Conservation (phyloP, 2,797 vertebrate genomes). For the Agapornis canus region DNA sequence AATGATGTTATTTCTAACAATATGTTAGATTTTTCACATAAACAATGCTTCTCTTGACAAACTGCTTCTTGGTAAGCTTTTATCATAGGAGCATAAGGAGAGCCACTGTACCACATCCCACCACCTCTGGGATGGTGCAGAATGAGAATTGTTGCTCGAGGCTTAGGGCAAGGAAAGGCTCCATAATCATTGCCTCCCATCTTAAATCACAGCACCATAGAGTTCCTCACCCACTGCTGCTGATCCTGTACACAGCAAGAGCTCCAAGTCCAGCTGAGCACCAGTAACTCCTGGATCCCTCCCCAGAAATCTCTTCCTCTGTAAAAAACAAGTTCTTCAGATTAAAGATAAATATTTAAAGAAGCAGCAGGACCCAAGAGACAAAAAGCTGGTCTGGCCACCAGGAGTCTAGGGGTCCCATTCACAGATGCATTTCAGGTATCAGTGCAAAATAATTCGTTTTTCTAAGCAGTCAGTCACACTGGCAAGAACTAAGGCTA, state of each 20-base stretch:
- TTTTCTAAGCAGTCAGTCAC: not conserved
- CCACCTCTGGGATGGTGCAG: not conserved
- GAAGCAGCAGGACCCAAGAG: not conserved
- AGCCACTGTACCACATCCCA: not conserved
- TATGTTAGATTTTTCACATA: not conserved
- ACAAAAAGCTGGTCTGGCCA: not conserved
- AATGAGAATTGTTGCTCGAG: not conserved
- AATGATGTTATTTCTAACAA: not conserved
- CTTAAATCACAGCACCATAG: not conserved
- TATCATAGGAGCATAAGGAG: not conserved
- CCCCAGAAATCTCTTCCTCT: slow-evolving; percentile 4
- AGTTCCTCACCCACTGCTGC: not conserved
- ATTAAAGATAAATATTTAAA: slow-evolving; percentile 37
- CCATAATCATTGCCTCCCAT: not conserved
- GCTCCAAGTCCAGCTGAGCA: not conserved
- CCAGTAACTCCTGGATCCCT: not conserved
- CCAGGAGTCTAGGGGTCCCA: not conserved
- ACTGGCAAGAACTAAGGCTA: not conserved
- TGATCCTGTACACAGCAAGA: not conserved
- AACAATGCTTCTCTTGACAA: not conserved
- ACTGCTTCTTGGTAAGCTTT: not conserved
- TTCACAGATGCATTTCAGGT: not conserved
- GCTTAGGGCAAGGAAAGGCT: not conserved
- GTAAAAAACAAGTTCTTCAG: slow-evolving; percentile 20
- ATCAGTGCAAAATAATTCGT: not conserved